Percentiles rank a stretch among this genome's conserved stretches.
phyloP scores from a whole-genome alignment of 2,113 vertebrate species.

The Micronycteris hirsuta region DNA sequence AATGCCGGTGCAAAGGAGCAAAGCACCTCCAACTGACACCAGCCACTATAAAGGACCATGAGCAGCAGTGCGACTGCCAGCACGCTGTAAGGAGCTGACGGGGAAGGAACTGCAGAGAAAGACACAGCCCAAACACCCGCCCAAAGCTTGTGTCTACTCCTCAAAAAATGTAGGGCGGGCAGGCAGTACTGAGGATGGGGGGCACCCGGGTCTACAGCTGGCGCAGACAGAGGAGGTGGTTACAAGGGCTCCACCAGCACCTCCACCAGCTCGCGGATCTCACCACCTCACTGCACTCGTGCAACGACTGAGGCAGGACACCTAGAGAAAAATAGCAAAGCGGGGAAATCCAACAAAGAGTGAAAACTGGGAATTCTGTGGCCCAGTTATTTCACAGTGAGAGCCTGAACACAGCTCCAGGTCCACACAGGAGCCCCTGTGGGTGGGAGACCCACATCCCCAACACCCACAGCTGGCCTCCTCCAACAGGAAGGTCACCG shows the following conservation, averaged over 20 bases:
- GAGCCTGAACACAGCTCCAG: not conserved
- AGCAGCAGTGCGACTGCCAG: not conserved
- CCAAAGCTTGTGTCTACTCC: not conserved
- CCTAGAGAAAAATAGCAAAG: not conserved
- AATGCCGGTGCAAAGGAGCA: not conserved
- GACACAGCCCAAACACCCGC: not conserved
- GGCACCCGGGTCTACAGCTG: rapidly evolving
- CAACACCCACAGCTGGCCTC: not conserved
- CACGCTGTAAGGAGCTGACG: not conserved
- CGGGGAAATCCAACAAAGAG: not conserved
- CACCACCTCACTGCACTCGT: not conserved
- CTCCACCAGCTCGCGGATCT: rapidly evolving
- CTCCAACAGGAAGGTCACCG: not conserved
- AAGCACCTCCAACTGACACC: not conserved
- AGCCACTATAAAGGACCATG: rapidly evolving
- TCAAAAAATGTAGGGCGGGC: not conserved
- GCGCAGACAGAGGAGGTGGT: not conserved
- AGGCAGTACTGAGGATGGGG: rapidly evolving
- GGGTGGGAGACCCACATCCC: rapidly evolving
- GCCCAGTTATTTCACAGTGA: not conserved
- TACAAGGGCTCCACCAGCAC: rapidly evolving
- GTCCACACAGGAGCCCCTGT: not conserved
- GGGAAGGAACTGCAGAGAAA: not conserved
- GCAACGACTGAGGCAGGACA: not conserved
- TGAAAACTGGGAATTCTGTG: not conserved